Evolutionary conservation across 2,888 invertebrate species (phyloP).

Genomic region (Callimorpha dominula): DNA sequence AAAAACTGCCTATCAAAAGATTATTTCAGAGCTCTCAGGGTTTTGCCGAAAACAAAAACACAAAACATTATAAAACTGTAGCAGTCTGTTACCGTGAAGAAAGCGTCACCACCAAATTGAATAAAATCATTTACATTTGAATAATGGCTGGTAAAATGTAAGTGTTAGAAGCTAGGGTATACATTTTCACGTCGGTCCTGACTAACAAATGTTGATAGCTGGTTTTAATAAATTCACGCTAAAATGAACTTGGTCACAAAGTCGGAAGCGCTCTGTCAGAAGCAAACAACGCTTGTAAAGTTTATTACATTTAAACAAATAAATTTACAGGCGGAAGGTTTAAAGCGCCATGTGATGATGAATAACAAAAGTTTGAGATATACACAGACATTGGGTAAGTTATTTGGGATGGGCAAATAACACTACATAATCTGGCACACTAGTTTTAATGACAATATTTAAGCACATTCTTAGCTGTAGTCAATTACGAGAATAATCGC

Average conservation of each 20-base stretch:
- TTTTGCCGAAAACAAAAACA: constrained; percentile 2
- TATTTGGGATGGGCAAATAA: too few relatives aligned
- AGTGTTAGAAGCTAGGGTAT: constrained; percentile 6
- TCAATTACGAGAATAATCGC: too few relatives aligned
- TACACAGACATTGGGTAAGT: background rate
- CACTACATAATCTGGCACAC: too few relatives aligned
- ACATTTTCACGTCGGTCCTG: constrained; percentile 1
- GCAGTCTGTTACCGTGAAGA: background rate
- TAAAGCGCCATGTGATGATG: background rate
- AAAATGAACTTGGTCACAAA: background rate
- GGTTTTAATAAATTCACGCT: constrained; percentile 14
- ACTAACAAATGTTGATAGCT: constrained; percentile 3
- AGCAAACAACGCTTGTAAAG: constrained; percentile 6
- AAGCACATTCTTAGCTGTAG: too few relatives aligned
- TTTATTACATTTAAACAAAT: constrained; percentile 15
- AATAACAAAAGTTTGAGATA: background rate
- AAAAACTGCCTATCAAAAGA: background rate
- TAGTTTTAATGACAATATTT: too few relatives aligned
- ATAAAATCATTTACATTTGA: constrained; percentile 19
- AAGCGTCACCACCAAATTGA: constrained; percentile 15
- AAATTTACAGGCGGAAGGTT: background rate
- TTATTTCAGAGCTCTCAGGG: background rate
- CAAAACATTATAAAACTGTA: constrained; percentile 1
- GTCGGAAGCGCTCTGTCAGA: constrained; percentile 4
- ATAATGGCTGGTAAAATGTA: constrained; percentile 13